A percentile compares a stretch with the other conserved stretches of the same genome.
Evolutionary conservation across 92 coral and sea anemone species (phyloP).

Genomic region (Umimayanthus chanpuru): DNA sequence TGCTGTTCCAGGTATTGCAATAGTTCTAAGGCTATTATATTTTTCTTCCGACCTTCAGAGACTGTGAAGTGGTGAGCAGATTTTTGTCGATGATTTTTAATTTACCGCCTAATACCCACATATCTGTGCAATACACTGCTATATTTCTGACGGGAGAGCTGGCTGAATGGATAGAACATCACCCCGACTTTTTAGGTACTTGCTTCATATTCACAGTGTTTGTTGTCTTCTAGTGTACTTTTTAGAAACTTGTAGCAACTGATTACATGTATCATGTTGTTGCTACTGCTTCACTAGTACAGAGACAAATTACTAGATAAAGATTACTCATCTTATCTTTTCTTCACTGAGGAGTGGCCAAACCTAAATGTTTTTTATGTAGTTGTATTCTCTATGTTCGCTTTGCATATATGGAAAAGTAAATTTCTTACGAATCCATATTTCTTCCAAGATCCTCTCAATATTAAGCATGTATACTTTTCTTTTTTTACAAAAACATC

Average conservation of each 20-base stretch:
- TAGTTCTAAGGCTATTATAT: background rate
- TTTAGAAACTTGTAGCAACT: background rate
- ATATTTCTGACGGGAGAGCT: slow-evolving; percentile 89
- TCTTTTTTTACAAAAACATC: no score
- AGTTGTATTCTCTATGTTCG: no score
- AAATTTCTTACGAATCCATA: no score
- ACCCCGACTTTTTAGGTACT: slow-evolving; percentile 81
- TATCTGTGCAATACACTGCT: slow-evolving; percentile 85
- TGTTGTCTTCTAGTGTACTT: background rate
- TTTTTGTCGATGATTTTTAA: slow-evolving; percentile 74
- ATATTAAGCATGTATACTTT: no score
- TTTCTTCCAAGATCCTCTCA: no score
- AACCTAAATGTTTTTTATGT: no score
- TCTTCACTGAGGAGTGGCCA: no score
- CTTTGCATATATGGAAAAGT: no score
- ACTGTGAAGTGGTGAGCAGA: slow-evolving; percentile 73
- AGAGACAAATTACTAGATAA: no score
- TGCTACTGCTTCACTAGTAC: no score
- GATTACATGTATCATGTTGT: no score
- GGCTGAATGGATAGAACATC: slow-evolving; percentile 88
- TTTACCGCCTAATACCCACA: slow-evolving; percentile 72
- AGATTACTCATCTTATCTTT: no score
- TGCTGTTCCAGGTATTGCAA: background rate
- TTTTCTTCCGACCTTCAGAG: slow-evolving; percentile 33
- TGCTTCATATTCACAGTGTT: background rate